Conservation (phyloP, 2,113 vertebrate species). For the Muntiacus muntjak region DNA sequence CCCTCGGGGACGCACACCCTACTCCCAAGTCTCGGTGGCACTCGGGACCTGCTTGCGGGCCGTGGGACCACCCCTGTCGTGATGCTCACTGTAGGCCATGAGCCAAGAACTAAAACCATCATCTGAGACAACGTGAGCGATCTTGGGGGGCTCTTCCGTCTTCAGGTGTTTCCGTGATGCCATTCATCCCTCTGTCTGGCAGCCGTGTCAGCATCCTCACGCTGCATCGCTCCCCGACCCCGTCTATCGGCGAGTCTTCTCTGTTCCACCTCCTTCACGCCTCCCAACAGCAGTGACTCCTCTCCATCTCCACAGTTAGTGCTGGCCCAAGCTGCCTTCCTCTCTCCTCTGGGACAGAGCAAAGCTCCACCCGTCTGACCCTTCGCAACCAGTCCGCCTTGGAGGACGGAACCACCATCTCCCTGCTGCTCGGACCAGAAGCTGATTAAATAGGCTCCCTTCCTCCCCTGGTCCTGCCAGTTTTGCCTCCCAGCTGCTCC, state of each 20-base stretch:
- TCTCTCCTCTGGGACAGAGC: rapidly evolving
- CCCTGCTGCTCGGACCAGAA: rapidly evolving
- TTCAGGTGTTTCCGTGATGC: rapidly evolving
- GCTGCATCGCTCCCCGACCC: rapidly evolving
- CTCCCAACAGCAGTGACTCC: rapidly evolving
- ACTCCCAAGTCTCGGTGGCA: rapidly evolving
- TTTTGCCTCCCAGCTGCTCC: rapidly evolving
- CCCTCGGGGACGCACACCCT: rapidly evolving
- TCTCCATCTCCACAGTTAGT: rapidly evolving
- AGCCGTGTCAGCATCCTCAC: rapidly evolving
- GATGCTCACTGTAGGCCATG: not conserved
- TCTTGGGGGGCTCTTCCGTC: rapidly evolving
- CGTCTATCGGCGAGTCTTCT: rapidly evolving
- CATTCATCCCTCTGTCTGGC: rapidly evolving
- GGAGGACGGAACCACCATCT: rapidly evolving
- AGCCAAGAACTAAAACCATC: not conserved
- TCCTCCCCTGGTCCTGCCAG: rapidly evolving
- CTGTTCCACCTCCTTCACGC: too few species aligned
- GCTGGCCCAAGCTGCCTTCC: rapidly evolving
- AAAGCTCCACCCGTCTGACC: rapidly evolving
- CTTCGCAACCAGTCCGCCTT: too few species aligned
- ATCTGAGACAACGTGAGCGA: rapidly evolving
- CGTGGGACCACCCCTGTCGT: rapidly evolving
- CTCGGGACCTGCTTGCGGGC: not conserved
- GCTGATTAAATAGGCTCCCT: rapidly evolving